phyloP scores from a whole-genome alignment of 2,113 vertebrate genomes.

The Thymallus thymallus region DNA sequence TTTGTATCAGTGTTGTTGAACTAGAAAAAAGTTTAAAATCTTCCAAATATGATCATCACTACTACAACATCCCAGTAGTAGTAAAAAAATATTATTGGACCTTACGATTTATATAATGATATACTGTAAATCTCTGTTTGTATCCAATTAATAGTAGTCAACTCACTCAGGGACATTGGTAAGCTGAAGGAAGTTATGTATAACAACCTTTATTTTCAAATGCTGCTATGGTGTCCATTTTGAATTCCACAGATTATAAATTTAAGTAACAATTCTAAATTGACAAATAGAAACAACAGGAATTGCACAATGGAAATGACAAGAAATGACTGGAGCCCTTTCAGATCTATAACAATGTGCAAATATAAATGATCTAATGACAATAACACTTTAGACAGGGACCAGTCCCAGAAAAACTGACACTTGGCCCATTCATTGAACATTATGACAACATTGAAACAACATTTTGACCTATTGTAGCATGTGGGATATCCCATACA shows the following conservation, averaged over 20 bases:
- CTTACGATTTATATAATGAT: background rate
- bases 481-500: conserved; percentile 4
- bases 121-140: background rate
- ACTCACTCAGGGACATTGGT: background rate
- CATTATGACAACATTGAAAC: no score
- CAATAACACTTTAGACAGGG: no score
- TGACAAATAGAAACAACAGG: conserved; percentile 11
- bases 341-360: conserved; percentile 34
- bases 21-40: no score
- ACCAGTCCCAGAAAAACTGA: no score
- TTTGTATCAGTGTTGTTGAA: no score
- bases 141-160: background rate
- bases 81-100: background rate
- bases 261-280: conserved; percentile 16
- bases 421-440: no score
- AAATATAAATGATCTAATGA: no score
- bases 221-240: conserved; percentile 48
- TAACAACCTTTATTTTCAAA: conserved; percentile 58
- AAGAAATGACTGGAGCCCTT: conserved; percentile 53
- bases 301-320: conserved; percentile 18
- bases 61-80: no score
- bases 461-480: background rate
- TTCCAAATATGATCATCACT: no score
- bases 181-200: background rate
- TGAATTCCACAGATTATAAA: conserved; percentile 33